A percentile compares a stretch with the other conserved stretches of the same genome.
Conservation (phyloP, 1,140 invertebrate genomes). For the Ceratosolen fusciceps region DNA sequence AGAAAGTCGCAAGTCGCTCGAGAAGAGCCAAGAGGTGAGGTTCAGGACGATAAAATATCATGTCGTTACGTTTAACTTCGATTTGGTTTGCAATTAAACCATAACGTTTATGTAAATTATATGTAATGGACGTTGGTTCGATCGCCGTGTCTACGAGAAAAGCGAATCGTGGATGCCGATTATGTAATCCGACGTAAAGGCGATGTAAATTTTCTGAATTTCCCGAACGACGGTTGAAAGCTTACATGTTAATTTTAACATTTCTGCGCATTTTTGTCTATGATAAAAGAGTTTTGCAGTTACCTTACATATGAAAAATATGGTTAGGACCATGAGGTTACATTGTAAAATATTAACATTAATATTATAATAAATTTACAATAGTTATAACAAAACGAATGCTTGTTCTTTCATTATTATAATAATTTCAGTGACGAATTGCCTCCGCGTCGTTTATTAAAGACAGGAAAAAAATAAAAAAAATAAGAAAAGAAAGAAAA, state of each 20-base stretch:
- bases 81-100: no score
- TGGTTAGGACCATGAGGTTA: constrained; percentile 50
- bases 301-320: constrained; percentile 46
- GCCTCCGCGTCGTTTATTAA: no score
- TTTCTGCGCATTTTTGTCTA: constrained; percentile 46
- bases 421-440: no score
- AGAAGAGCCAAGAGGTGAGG: no score
- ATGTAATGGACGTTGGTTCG: constrained; percentile 35
- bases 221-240: constrained; percentile 37
- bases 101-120: constrained; percentile 13
- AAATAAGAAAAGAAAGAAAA: no score
- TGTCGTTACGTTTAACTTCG: no score
- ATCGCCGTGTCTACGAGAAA: neutral
- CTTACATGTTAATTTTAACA: constrained; percentile 36
- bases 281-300: constrained; percentile 45
- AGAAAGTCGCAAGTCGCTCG: no score
- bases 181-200: constrained; percentile 43
- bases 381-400: constrained; percentile 50
- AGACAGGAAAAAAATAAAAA: no score
- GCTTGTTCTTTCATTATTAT: constrained; percentile 11
- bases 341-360: constrained; percentile 49
- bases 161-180: constrained; percentile 4
- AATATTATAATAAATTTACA: constrained; percentile 53
- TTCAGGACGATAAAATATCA: no score
- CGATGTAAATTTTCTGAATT: constrained; percentile 36